A percentile compares a stretch with the other conserved stretches of the same genome.
Conservation (phyloP, 1,140 invertebrate genomes). For the Drosophila pandora region DNA sequence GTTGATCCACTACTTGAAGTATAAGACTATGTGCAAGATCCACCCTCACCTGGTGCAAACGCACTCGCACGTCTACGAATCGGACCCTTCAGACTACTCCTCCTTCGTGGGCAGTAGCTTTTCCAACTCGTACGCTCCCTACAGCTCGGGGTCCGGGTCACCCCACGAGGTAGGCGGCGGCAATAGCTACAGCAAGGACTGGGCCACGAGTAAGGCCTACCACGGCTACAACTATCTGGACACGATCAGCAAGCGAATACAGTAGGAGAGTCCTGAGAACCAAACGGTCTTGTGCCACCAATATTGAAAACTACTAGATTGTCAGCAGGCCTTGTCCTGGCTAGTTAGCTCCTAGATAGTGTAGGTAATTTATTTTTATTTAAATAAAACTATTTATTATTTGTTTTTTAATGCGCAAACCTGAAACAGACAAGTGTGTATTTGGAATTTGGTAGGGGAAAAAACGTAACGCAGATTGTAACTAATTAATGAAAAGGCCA, state of each 20-base stretch:
- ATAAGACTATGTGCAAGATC: constrained; percentile 80
- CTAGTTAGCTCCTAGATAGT: constrained; percentile 30
- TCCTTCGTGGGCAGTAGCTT: constrained; percentile 76
- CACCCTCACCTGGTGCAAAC: constrained; percentile 79
- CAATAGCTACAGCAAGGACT: constrained; percentile 71
- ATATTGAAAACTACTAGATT: constrained; percentile 49
- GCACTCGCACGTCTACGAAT: constrained; percentile 80
- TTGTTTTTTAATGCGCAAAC: constrained; percentile 24
- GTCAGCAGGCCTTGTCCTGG: constrained; percentile 27
- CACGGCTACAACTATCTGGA: constrained; percentile 75
- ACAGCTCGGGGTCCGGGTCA: constrained; percentile 39
- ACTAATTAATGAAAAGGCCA: too few species aligned
- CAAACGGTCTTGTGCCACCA: constrained; percentile 40
- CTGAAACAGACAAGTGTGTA: not conserved
- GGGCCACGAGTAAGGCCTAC: constrained; percentile 78
- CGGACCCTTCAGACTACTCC: constrained; percentile 77
- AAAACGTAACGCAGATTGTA: too few species aligned
- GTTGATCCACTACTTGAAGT: constrained; percentile 81
- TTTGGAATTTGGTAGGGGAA: too few species aligned
- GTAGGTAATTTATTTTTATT: constrained; percentile 43
- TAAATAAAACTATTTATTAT: constrained; percentile 61
- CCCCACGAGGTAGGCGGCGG: constrained; percentile 59
- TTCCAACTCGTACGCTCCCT: constrained; percentile 63
- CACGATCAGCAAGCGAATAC: constrained; percentile 74
- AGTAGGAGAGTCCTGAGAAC: constrained; percentile 33